These are phyloP conservation scores for Herpetotheres cachinnans DNA, from an alignment of 2,113 vertebrate genomes.

Conservation along the genomic window DNA sequence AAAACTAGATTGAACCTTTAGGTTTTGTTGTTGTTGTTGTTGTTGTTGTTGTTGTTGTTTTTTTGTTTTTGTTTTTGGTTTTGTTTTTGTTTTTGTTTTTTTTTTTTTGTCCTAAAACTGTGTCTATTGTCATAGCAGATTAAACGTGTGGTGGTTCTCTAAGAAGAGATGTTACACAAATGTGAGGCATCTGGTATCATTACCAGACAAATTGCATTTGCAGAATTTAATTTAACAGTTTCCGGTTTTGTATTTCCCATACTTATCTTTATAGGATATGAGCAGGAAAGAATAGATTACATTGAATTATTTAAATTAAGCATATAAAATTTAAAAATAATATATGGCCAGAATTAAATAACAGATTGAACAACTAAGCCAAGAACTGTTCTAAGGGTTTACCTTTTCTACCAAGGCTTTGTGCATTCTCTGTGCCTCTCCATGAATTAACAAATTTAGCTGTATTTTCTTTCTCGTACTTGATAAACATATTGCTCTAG, in stretches of 20 bases:
- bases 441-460: not conserved
- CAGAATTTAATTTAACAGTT: not conserved
- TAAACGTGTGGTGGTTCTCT: not conserved
- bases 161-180: not conserved
- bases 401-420: not conserved
- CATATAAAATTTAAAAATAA: not conserved
- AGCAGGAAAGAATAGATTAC: not conserved
- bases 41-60: too few relatives aligned
- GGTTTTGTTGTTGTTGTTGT: too few relatives aligned
- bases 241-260: not conserved
- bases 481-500: not conserved
- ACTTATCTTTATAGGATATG: not conserved
- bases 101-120: not conserved
- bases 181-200: not conserved
- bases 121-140: not conserved
- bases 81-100: too few relatives aligned
- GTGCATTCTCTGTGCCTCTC: not conserved
- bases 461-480: not conserved
- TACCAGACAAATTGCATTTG: not conserved
- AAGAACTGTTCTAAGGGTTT: not conserved
- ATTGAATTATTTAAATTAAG: not conserved
- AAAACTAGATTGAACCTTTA: not conserved
- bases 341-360: not conserved
- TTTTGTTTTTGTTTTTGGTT: not conserved
- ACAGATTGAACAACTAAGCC: not conserved